phyloP scores from a whole-genome alignment of 2,888 invertebrate species.

The Ophioninae sp. region DNA sequence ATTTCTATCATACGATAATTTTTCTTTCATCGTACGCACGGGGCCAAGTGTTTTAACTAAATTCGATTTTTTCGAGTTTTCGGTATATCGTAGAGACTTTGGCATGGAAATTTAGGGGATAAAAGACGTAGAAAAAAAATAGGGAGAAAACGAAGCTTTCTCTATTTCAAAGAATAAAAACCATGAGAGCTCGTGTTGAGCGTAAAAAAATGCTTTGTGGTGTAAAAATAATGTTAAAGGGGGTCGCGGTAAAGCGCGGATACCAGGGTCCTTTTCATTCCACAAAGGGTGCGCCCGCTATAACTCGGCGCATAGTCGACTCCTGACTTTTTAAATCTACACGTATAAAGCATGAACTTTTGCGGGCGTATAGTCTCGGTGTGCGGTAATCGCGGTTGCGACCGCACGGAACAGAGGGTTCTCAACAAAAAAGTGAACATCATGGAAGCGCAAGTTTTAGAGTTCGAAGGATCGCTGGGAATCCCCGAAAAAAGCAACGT shows the following conservation, averaged over 20 bases:
- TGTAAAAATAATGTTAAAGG: constrained; percentile 52
- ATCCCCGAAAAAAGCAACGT: not conserved
- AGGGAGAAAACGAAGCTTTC: constrained; percentile 11
- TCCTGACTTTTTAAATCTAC: constrained; percentile 69
- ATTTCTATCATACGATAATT: not conserved
- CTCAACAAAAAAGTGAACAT: constrained; percentile 38
- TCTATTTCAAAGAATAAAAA: constrained; percentile 20
- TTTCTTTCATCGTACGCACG: not conserved
- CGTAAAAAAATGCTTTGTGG: constrained; percentile 46
- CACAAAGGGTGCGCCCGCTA: constrained; percentile 65
- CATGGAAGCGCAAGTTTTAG: constrained; percentile 17
- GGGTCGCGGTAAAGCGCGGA: constrained; percentile 41
- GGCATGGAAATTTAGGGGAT: not conserved
- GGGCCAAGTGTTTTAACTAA: not conserved
- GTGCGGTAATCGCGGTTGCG: constrained; percentile 31
- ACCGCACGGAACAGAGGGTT: constrained; percentile 30
- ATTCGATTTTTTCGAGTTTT: not conserved
- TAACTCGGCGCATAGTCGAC: constrained; percentile 67
- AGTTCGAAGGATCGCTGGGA: constrained; percentile 3
- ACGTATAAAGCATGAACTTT: constrained; percentile 65
- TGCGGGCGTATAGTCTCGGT: constrained; percentile 13
- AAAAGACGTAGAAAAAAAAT: not conserved
- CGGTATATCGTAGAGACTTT: not conserved
- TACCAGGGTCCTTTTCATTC: constrained; percentile 64
- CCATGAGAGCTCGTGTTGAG: not conserved